Evolutionary conservation across 1,140 invertebrate genomes (phyloP).

Genomic region (Philaenus spumarius): DNA sequence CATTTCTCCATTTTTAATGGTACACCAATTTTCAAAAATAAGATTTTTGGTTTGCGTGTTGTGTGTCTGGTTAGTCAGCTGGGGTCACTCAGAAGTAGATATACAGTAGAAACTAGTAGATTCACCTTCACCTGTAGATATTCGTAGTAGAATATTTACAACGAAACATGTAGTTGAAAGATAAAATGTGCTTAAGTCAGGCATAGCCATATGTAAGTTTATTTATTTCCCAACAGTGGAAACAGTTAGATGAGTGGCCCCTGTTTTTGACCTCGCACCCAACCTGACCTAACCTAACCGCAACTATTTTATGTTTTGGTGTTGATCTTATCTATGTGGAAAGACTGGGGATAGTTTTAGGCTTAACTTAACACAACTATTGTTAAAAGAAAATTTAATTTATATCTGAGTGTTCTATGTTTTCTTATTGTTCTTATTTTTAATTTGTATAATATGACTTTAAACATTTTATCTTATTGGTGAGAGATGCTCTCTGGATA

Average conservation of each 20-base stretch:
- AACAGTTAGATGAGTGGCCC: slow-evolving; percentile 17
- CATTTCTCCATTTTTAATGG: too few species aligned
- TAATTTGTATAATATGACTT: slow-evolving; percentile 20
- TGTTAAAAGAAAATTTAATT: too few species aligned
- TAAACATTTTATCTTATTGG: neutral
- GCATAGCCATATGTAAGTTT: too few species aligned
- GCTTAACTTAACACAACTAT: too few species aligned
- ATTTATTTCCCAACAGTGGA: too few species aligned
- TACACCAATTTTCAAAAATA: too few species aligned
- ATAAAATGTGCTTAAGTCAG: neutral
- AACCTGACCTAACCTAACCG: neutral
- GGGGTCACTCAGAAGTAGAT: slow-evolving; percentile 15
- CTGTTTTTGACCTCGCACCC: slow-evolving; percentile 1
- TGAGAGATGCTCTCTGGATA: too few species aligned
- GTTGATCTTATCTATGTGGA: slow-evolving; percentile 51
- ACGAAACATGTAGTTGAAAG: neutral
- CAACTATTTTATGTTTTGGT: slow-evolving; percentile 25
- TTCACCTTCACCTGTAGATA: slow-evolving; percentile 14
- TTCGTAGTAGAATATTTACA: too few species aligned
- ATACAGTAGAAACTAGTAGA: slow-evolving; percentile 9
- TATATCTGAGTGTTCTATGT: slow-evolving; percentile 29
- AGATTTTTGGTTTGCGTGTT: too few species aligned
- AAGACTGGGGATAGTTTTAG: slow-evolving; percentile 40
- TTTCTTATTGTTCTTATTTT: slow-evolving; percentile 36
- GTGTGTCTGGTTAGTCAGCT: neutral